Percentiles rank a stretch among this genome's conserved stretches.
Evolutionary conservation across 2,888 invertebrate genomes (phyloP).

Genomic region (Didymodactylos carnosus): DNA sequence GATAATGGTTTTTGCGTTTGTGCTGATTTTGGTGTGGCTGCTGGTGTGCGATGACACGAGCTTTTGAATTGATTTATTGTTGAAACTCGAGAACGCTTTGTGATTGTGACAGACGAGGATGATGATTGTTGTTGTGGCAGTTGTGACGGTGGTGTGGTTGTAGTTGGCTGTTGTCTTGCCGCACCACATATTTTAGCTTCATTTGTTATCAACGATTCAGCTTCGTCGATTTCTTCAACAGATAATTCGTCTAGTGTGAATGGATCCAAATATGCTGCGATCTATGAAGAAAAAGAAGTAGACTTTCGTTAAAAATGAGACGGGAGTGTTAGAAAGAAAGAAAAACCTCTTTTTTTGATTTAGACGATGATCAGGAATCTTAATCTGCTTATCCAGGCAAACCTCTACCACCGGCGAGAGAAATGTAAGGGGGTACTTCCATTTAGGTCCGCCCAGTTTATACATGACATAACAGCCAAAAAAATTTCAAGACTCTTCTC

Average conservation of each 20-base stretch:
- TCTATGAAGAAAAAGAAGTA: not conserved
- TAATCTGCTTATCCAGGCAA: too few species aligned
- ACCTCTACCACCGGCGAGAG: too few species aligned
- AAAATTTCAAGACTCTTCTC: too few species aligned
- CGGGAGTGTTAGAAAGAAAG: too few species aligned
- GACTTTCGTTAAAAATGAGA: too few species aligned
- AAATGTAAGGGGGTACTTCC: too few species aligned
- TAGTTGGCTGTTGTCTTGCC: not conserved
- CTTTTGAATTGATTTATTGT: not conserved
- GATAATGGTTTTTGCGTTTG: not conserved
- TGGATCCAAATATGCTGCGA: not conserved
- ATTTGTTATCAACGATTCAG: not conserved
- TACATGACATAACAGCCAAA: too few species aligned
- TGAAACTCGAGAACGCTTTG: not conserved
- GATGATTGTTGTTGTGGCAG: not conserved
- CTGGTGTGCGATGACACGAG: not conserved
- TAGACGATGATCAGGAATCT: too few species aligned
- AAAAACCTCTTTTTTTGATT: too few species aligned
- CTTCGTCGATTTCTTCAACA: not conserved
- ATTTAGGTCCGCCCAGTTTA: too few species aligned
- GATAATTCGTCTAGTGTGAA: not conserved
- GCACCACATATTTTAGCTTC: not conserved
- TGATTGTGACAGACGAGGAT: not conserved
- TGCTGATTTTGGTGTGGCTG: not conserved
- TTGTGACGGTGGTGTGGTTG: not conserved